Evolutionary conservation across 2,797 vertebrate species (phyloP), one percentile per base, ranked within the genome.

Genomic region (Tangara arthus): DNA sequence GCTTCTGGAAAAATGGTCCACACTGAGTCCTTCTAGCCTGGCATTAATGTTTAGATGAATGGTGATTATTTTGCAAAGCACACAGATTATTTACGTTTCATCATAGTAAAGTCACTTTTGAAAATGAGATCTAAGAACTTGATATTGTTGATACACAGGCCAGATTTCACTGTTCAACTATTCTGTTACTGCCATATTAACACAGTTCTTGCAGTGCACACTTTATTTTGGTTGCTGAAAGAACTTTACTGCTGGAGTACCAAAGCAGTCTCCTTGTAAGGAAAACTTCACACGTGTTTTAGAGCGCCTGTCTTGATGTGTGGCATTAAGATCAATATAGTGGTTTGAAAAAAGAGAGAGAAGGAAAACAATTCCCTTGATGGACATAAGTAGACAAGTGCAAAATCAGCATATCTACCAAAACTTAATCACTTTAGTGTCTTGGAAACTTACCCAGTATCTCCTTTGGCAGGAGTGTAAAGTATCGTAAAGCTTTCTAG

Each of bases 401-500:
- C 72, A 90, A 83, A 94, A 88, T 91, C 76, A 81, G 77, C 73
- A 26, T 27, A 20, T 81, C 75, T 28, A 91, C 60, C 57, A 42
- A 83, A 90, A 72, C 16, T 37, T 89, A 76, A 87, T 83, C 46
- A 9, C 42, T 77, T 76, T 9, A 91, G 42, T 32, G 9, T 50
- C 65, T 79, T 94, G 63, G 55, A 90, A 93, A 52, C 65, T 57
- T 60, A 78, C 9, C 56, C n/a, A 55, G 11, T 26, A 26, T 64
- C 64, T 90, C 26, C 60, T 91, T 83, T 90, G 76, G 57, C 85
- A 75, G 32, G 26, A 66, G 27, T 5, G 18, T 32, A 20, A 49
- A 77, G 41, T 34, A n/a, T 22, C 70, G 65, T 50, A 57, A 81
- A 89, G 61, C 82, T 90, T 88, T 91, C 77, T 78, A 90, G 85